These are phyloP conservation scores for Drosophila phalerata DNA, from an alignment of 2,888 invertebrate species.

Conservation along the genomic window DNA sequence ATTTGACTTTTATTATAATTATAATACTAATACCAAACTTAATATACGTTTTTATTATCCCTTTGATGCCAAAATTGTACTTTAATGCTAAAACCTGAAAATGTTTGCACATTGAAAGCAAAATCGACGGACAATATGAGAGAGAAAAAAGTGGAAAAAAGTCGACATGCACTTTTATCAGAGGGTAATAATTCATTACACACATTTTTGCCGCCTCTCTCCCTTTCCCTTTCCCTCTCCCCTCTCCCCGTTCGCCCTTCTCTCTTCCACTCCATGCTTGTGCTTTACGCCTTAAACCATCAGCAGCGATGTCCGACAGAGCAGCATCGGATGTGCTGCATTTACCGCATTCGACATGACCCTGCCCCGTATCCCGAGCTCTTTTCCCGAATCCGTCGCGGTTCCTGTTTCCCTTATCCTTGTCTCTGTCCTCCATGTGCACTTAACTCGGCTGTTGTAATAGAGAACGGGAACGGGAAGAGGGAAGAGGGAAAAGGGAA, in stretches of 20 bases:
- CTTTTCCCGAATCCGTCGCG: slow-evolving; percentile 15
- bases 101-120: slow-evolving; percentile 33
- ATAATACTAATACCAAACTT: background rate
- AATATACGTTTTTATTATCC: background rate
- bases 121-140: slow-evolving; percentile 42
- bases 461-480: slow-evolving; percentile 24
- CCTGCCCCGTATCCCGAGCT: slow-evolving; percentile 32
- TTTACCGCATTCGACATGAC: slow-evolving; percentile 76
- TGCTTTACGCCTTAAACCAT: slow-evolving; percentile 68
- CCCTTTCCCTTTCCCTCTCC: background rate
- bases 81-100: slow-evolving; percentile 46
- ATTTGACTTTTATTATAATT: no score
- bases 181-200: slow-evolving; percentile 83
- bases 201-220: slow-evolving; percentile 59
- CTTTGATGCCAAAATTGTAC: background rate
- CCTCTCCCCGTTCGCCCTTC: background rate
- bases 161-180: slow-evolving; percentile 80
- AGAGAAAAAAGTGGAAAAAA: slow-evolving; percentile 38
- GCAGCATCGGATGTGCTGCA: slow-evolving; percentile 73
- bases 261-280: slow-evolving; percentile 27
- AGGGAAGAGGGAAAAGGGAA: slow-evolving; percentile 33
- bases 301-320: slow-evolving; percentile 47
- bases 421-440: slow-evolving; percentile 29
- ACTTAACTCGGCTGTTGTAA: slow-evolving; percentile 33
- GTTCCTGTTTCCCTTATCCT: slow-evolving; percentile 31